Evolutionary conservation across 2,113 vertebrate species (phyloP).

Genomic region (Leptosomus discolor): DNA sequence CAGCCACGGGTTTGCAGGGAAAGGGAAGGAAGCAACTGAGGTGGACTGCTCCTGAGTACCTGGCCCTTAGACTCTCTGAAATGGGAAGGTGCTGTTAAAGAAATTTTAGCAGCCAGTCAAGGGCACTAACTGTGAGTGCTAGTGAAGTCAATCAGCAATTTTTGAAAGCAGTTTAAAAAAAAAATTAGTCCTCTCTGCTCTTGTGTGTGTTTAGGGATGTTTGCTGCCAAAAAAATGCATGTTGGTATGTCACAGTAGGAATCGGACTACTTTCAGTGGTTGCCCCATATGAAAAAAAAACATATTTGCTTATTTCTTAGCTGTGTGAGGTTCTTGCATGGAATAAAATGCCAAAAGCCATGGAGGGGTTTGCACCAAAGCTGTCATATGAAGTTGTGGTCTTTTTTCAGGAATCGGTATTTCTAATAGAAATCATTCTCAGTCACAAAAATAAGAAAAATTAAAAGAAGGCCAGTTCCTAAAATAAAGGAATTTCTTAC

Average conservation of each 20-base stretch:
- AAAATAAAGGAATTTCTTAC: neutral
- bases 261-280: neutral
- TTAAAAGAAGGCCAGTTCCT: neutral
- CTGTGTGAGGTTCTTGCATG: neutral
- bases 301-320: neutral
- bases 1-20: neutral
- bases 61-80: neutral
- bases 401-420: neutral
- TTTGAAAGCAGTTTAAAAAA: neutral
- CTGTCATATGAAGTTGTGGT: neutral
- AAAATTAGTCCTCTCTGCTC: neutral
- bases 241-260: neutral
- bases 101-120: neutral
- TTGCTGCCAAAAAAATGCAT: neutral
- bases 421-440: neutral
- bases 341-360: neutral
- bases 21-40: neutral
- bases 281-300: neutral
- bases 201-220: neutral
- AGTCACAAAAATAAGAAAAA: neutral
- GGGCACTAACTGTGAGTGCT: neutral
- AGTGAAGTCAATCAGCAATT: neutral
- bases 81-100: neutral
- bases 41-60: neutral
- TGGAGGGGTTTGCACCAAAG: neutral